Conservation (phyloP, 2,888 invertebrate genomes). For the Aspidiotus rigidus region DNA sequence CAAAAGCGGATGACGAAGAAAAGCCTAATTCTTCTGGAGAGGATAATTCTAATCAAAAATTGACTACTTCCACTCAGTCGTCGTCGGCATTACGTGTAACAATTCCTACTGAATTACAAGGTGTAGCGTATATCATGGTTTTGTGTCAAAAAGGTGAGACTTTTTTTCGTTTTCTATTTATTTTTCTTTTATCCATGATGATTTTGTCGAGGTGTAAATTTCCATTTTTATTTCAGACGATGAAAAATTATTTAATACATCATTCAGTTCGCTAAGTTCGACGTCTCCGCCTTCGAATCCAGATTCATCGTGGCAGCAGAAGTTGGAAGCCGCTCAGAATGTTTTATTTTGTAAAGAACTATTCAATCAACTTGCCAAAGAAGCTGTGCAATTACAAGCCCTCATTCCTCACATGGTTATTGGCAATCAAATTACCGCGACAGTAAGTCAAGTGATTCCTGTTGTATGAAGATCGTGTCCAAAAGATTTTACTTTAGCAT, state of each 20-base stretch:
- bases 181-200: background rate
- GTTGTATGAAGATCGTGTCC: too few species aligned
- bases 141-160: slow-evolving; percentile 75
- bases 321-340: slow-evolving; percentile 93
- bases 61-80: slow-evolving; percentile 50
- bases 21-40: slow-evolving; percentile 39
- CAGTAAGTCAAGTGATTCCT: slow-evolving; percentile 49
- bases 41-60: slow-evolving; percentile 48
- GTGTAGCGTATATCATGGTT: slow-evolving; percentile 92
- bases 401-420: slow-evolving; percentile 94
- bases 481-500: too few species aligned
- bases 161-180: background rate
- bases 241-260: slow-evolving; percentile 78
- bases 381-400: slow-evolving; percentile 86
- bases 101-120: slow-evolving; percentile 88
- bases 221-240: slow-evolving; percentile 55
- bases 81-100: slow-evolving; percentile 75
- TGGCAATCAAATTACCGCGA: slow-evolving; percentile 92
- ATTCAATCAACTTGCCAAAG: slow-evolving; percentile 85
- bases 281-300: slow-evolving; percentile 62
- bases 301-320: slow-evolving; percentile 87
- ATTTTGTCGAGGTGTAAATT: background rate
- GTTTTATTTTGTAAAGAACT: slow-evolving; percentile 94
- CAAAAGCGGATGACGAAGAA: slow-evolving; percentile 73
- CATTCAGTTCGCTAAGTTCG: slow-evolving; percentile 66